Percentiles rank a stretch among this genome's conserved stretches.
Conservation (phyloP, 2,888 invertebrate genomes). For the Caenorhabditis sp. region DNA sequence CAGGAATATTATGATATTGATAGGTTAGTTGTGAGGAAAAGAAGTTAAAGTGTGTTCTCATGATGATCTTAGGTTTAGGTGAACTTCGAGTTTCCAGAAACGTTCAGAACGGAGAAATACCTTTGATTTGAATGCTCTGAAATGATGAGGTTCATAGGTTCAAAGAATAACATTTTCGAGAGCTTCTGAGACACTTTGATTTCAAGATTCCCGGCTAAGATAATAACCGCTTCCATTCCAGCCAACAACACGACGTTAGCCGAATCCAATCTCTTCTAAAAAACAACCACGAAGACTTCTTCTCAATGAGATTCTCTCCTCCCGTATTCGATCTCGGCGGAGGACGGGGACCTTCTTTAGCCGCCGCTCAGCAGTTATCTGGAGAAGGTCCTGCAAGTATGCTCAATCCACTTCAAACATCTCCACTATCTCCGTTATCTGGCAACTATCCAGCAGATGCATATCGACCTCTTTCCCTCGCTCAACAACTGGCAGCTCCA, state of each 20-base stretch:
- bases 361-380: conserved; percentile 44
- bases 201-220: no score
- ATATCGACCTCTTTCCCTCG: conserved; percentile 56
- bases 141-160: no score
- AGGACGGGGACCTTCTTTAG: conserved; percentile 26
- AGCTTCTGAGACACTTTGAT: no score
- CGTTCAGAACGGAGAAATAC: no score
- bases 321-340: conserved; percentile 54
- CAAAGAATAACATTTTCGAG: no score
- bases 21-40: conserved; percentile 27
- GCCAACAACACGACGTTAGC: conserved; percentile 59
- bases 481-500: conserved; percentile 68
- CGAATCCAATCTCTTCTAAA: conserved; percentile 49
- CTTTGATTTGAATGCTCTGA: no score
- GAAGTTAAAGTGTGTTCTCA: no score
- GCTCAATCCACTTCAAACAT: conserved; percentile 51
- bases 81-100: no score
- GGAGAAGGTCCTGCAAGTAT: conserved; percentile 67
- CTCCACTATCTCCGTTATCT: conserved; percentile 18
- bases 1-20: conserved; percentile 70
- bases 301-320: conserved; percentile 61
- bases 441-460: conserved; percentile 38
- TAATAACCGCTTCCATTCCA: conserved; percentile 14
- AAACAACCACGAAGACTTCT: conserved; percentile 53
- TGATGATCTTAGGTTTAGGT: no score